phyloP scores from a whole-genome alignment of 2,888 invertebrate genomes.

The Melieria picta region DNA sequence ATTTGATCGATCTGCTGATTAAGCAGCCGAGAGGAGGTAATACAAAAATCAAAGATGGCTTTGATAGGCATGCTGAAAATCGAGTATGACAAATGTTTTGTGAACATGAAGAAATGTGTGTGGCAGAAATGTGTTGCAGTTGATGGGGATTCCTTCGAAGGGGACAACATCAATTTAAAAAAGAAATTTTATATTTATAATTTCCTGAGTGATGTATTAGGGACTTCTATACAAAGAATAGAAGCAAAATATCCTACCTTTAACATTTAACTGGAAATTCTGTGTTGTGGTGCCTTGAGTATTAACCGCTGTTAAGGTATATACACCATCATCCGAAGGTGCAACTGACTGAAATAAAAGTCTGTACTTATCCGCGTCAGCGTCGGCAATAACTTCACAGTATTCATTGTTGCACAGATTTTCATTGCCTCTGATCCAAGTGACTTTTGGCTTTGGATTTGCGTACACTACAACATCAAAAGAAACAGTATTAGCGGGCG shows the following conservation, averaged over 20 bases:
- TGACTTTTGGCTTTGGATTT: conserved; percentile 88
- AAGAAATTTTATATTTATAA: too few species aligned
- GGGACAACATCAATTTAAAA: too few species aligned
- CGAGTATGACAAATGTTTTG: too few species aligned
- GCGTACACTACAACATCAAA: conserved; percentile 86
- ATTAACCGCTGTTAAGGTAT: conserved; percentile 82
- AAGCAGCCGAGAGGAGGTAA: too few species aligned
- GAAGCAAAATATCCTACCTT: conserved; percentile 69
- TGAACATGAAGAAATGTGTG: too few species aligned
- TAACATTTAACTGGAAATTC: conserved; percentile 76
- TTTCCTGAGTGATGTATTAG: too few species aligned
- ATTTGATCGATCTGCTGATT: too few species aligned
- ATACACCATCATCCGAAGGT: conserved; percentile 80
- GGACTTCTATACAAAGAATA: too few species aligned
- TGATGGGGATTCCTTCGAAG: too few species aligned
- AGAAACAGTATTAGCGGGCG: conserved; percentile 81
- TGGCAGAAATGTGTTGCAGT: too few species aligned
- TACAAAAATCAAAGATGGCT: too few species aligned
- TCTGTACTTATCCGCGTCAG: conserved; percentile 67
- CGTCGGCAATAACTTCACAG: conserved; percentile 66
- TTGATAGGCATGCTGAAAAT: too few species aligned
- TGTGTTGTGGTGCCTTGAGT: conserved; percentile 77
- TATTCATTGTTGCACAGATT: conserved; percentile 65
- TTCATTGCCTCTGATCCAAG: conserved; percentile 73
- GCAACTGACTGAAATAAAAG: conserved; percentile 77